Conservation (phyloP, 1,140 invertebrate genomes). For the Drosophila teissieri region DNA sequence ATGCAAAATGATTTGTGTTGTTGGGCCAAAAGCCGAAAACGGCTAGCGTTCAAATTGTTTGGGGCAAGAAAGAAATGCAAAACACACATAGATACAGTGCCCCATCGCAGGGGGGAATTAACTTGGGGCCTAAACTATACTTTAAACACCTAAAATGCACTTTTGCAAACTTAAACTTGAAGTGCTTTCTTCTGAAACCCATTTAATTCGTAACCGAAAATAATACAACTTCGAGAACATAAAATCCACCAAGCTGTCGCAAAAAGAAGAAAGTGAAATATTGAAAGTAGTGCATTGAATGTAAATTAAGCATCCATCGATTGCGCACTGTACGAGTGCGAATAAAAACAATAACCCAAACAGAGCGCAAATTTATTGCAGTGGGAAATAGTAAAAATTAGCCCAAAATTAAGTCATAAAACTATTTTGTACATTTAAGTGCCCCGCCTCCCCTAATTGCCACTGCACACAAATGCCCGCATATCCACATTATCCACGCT, state of each 20-base stretch:
- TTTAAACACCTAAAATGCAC: background rate
- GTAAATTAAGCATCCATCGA: background rate
- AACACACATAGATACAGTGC: constrained; percentile 33
- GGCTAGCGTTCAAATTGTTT: constrained; percentile 18
- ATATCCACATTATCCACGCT: no score
- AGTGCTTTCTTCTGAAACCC: no score
- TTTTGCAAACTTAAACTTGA: no score
- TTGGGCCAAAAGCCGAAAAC: constrained; percentile 21
- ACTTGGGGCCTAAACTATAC: background rate
- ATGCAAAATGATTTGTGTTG: constrained; percentile 42
- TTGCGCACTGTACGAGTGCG: constrained; percentile 17
- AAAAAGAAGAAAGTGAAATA: no score
- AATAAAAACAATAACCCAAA: constrained; percentile 29
- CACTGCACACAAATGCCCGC: background rate
- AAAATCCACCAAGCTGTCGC: no score
- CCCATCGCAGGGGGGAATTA: constrained; percentile 16
- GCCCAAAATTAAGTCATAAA: constrained; percentile 72
- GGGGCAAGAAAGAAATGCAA: constrained; percentile 8
- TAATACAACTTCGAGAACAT: no score
- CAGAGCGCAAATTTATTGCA: constrained; percentile 47
- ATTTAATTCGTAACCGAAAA: no score
- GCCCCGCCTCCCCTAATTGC: constrained; percentile 28
- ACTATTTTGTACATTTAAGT: constrained; percentile 56
- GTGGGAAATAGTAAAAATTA: constrained; percentile 62
- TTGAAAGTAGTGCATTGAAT: no score